Conservation (phyloP, 2,113 vertebrate species). For the Ochotona curzoniae region DNA sequence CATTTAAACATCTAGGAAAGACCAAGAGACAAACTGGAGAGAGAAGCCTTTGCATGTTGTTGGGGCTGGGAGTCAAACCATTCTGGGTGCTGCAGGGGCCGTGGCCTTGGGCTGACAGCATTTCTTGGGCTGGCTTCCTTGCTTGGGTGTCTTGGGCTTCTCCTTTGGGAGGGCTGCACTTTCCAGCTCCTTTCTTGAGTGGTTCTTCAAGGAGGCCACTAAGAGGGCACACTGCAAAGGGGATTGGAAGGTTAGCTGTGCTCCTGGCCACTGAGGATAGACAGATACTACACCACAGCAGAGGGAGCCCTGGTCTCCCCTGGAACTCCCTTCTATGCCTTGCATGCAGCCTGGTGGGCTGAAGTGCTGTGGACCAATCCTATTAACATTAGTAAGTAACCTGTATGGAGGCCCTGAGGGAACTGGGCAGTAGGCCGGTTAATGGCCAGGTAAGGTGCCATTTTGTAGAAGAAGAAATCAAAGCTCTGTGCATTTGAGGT, state of each 20-base stretch:
- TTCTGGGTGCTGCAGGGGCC: constrained; percentile 80
- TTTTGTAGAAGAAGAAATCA: neutral
- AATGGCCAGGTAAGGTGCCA: too few relatives aligned
- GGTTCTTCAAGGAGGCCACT: constrained; percentile 86
- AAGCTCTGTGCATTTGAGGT: neutral
- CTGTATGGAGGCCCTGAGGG: neutral
- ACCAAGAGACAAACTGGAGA: constrained; percentile 28
- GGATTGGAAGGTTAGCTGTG: neutral
- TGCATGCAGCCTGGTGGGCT: neutral
- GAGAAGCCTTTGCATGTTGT: constrained; percentile 45
- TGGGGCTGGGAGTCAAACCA: constrained; percentile 82
- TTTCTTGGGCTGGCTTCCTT: constrained; percentile 71
- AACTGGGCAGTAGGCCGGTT: neutral
- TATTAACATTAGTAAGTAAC: neutral
- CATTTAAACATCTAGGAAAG: constrained; percentile 40
- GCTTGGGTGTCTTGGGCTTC: constrained; percentile 47
- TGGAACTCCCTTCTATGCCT: neutral
- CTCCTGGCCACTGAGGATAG: neutral
- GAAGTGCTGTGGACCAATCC: neutral
- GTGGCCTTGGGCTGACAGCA: constrained; percentile 78
- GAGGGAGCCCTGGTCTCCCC: neutral
- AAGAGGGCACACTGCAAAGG: constrained; percentile 87
- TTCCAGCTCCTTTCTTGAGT: constrained; percentile 62
- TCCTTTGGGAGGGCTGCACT: neutral
- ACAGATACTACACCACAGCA: neutral